A percentile compares a stretch with the other conserved stretches of the same genome.
Evolutionary conservation across 2,797 vertebrate genomes (phyloP).

Genomic region (Eupleurogrammus muticus): DNA sequence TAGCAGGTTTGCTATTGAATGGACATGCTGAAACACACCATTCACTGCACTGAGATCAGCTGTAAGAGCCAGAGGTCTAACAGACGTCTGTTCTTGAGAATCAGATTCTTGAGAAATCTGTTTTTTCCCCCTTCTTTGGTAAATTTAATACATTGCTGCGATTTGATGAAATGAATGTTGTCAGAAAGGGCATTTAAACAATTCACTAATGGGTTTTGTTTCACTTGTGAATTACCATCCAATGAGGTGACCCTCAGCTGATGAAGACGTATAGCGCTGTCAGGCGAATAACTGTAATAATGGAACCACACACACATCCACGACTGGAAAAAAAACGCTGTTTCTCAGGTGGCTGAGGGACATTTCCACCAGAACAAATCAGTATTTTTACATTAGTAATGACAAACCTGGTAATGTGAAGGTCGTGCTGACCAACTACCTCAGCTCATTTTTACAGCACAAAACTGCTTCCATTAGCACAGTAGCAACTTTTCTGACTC

Average conservation of each 20-base stretch:
- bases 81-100: slow-evolving; percentile 23
- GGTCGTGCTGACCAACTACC: background rate
- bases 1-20: slow-evolving; percentile 29
- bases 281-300: slow-evolving; percentile 68
- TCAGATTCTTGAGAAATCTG: background rate
- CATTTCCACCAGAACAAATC: slow-evolving; percentile 4
- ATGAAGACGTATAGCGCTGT: slow-evolving; percentile 69
- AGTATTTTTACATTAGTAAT: slow-evolving; percentile 1
- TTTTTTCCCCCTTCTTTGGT: slow-evolving; percentile 2
- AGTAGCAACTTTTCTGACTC: no score
- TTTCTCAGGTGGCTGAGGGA: slow-evolving; percentile 23
- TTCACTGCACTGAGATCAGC: slow-evolving; percentile 37
- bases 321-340: slow-evolving; percentile 25
- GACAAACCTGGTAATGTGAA: background rate
- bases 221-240: slow-evolving; percentile 60
- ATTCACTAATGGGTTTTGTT: slow-evolving; percentile 56
- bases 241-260: slow-evolving; percentile 64
- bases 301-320: background rate
- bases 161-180: slow-evolving; percentile 58
- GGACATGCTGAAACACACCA: slow-evolving; percentile 39
- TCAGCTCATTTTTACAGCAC: no score
- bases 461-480: background rate
- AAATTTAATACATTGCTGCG: slow-evolving; percentile 54
- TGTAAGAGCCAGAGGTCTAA: slow-evolving; percentile 35
- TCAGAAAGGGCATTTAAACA: slow-evolving; percentile 64